A percentile compares a stretch with the other conserved stretches of the same genome.
phyloP scores from a whole-genome alignment of 2,797 vertebrate genomes.

The Bradypodion pumilum region DNA sequence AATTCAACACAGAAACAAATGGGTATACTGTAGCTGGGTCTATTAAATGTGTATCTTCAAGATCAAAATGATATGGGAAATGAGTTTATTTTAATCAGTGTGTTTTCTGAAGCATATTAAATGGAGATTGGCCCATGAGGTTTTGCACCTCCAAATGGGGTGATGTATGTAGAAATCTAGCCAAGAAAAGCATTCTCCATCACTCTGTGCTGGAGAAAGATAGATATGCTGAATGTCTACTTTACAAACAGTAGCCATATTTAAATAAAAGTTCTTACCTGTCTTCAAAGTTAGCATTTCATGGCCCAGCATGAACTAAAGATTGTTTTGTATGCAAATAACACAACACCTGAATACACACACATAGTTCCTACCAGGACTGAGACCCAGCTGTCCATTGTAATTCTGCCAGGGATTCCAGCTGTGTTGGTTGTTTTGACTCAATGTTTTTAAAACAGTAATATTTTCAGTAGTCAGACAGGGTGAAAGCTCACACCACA shows the following conservation, averaged over 20 bases:
- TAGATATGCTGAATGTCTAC: not conserved
- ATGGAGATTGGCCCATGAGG: not conserved
- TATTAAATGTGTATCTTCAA: not conserved
- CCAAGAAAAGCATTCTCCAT: not conserved
- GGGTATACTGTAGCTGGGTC: not conserved
- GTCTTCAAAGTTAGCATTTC: not conserved
- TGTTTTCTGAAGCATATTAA: not conserved
- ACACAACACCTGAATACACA: not conserved
- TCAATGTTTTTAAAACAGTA: not conserved
- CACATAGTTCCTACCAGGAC: not conserved
- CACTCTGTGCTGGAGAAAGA: not conserved
- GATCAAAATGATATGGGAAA: not conserved
- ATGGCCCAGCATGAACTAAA: not conserved
- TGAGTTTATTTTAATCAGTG: not conserved
- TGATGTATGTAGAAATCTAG: not conserved
- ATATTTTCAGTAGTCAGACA: constrained; percentile 10
- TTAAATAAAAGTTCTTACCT: not conserved
- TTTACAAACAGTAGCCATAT: not conserved
- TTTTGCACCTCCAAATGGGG: not conserved
- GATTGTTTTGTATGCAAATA: constrained; percentile 2
- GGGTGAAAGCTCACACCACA: not conserved
- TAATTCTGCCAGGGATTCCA: constrained; percentile 19
- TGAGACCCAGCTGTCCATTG: constrained; percentile 10
- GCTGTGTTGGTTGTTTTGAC: constrained; percentile 25
- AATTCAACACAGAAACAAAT: not conserved